Conservation (phyloP, 2,797 vertebrate genomes). For the Tauraco hartlaubi region DNA sequence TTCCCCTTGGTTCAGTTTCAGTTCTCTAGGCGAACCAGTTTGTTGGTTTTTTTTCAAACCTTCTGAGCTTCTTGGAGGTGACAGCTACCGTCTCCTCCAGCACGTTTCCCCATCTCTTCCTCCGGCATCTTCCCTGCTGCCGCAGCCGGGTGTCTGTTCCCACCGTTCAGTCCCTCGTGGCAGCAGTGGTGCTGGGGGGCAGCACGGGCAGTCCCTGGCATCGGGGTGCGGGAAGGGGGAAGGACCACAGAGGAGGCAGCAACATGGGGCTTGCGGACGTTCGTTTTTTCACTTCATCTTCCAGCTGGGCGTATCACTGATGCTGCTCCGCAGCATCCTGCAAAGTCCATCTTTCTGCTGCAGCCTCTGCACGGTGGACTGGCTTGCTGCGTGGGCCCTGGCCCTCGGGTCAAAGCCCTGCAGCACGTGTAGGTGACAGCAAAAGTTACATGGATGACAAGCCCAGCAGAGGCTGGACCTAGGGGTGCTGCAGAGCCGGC, state of each 20-base stretch:
- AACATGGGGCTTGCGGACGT: accelerated
- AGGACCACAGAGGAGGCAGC: not conserved
- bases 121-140: not conserved
- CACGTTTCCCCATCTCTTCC: accelerated
- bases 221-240: not conserved
- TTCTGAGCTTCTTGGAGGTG: not conserved
- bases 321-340: not conserved
- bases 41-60: not conserved
- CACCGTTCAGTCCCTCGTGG: not conserved
- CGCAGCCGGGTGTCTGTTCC: not conserved
- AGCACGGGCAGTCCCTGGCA: accelerated
- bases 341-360: not conserved
- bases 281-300: not conserved
- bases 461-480: not conserved
- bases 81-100: not conserved
- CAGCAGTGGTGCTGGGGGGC: not conserved
- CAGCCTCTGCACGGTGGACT: not conserved
- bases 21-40: not conserved
- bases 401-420: not conserved
- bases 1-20: slow-evolving; percentile 32
- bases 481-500: not conserved
- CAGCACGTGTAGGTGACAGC: accelerated
- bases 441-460: not conserved
- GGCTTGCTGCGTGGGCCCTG: not conserved
- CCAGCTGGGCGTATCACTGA: not conserved